Evolutionary conservation across 2,888 invertebrate genomes (phyloP).

Genomic region (Thysanoteuthis rhombus): DNA sequence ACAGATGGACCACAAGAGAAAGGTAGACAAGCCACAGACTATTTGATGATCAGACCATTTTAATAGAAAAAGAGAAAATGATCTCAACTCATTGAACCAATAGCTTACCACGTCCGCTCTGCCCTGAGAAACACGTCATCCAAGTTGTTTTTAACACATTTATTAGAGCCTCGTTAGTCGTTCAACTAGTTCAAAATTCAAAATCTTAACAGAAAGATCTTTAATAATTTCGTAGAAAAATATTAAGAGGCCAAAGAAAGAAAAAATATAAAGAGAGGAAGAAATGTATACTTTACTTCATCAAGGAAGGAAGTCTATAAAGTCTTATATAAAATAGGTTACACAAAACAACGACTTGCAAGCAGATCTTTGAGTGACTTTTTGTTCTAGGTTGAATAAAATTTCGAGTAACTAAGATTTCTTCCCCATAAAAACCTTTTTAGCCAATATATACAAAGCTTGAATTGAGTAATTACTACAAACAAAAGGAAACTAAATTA

Average conservation of each 20-base stretch:
- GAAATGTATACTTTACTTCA: too few relatives aligned
- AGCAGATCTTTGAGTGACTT: too few relatives aligned
- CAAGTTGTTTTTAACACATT: not conserved
- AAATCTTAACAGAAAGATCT: not conserved
- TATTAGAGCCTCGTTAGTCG: not conserved
- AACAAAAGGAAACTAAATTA: too few relatives aligned
- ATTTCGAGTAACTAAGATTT: too few relatives aligned
- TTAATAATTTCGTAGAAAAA: not conserved
- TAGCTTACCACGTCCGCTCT: conserved; percentile 12
- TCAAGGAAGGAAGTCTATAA: not conserved
- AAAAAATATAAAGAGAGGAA: not conserved
- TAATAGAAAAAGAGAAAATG: not conserved
- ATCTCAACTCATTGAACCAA: conserved; percentile 12
- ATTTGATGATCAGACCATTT: not conserved
- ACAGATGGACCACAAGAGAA: not conserved
- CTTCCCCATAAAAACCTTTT: too few relatives aligned
- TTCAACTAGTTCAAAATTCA: not conserved
- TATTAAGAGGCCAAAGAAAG: not conserved
- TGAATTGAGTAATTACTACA: too few relatives aligned
- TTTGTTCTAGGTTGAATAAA: too few relatives aligned
- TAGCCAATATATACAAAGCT: too few relatives aligned
- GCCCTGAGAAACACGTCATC: not conserved
- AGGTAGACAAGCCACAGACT: not conserved
- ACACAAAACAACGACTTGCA: not conserved
- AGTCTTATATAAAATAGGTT: not conserved